Evolutionary conservation across 2,888 invertebrate species (phyloP), one percentile per base, ranked within the genome.

Genomic region (Lordiphosa fenestrarum): DNA sequence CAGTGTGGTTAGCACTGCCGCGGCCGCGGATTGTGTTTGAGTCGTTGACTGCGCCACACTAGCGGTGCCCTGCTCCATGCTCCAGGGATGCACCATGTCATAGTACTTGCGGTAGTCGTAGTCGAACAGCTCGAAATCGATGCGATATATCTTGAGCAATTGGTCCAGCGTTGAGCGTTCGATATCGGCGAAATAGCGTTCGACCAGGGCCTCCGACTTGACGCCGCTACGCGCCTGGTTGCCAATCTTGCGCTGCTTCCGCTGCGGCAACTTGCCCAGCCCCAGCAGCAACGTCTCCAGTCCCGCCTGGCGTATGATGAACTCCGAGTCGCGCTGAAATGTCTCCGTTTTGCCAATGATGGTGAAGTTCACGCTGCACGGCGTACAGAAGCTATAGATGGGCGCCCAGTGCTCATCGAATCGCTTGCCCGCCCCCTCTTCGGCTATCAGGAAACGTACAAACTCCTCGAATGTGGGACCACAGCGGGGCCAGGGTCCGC

Each of bases 401-500:
- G 93, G 93, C 7, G 92, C 91, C 93, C 93, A 93, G 82, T 93
- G 93, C 71, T 93, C 93, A 72, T 93, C 92, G 66, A 91, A 92
- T 42, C 91, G 90, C 48, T 91, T 66, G 10, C 66, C 91, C 1
- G 89, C 86, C 70, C 90, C 91, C 86, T 93, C 91, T 60, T 92
- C 92, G 64, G 92, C 91, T 40, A 93, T 91, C 53, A 94, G 90
- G 89, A 93, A 94, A 67, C 92, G 91, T 38, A 94, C 92, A 83
- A 94, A 94, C 88, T 94, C 94, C 71, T 92, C 92, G 85, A 94
- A 94, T 12, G 92, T 93, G 63, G 93, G 93, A 52, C 92, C 92
- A 58, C 88, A 78, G 12, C 86, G 78, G 0, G 87, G 81, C 51
- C 80, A 72, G 0, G 58, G 63, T 0, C 77, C 83, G 7, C 69